Base-by-base conservation (phyloP, 2,797 vertebrate species). In the Syndactyla subalaris region DNA sequence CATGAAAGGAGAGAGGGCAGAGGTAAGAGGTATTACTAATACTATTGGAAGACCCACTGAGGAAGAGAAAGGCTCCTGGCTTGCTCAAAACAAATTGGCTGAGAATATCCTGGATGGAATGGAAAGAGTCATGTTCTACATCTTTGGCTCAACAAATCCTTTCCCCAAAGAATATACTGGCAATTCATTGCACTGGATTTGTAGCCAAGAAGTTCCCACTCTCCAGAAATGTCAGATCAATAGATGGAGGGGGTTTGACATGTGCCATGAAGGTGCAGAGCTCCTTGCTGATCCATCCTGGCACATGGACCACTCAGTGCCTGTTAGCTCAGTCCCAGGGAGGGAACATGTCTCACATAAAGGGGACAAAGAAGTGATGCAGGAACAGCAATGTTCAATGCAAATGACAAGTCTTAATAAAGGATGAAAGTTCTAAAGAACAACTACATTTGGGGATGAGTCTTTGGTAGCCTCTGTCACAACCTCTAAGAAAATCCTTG, bases 91-190 rank as follows among this genome's bases (percentile, higher is more conserved):
- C 20, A 73, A 78, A 83, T 21, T 62, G 49, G 62, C 67, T 10
- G 39, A 55, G 51, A 86, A 89, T 92, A 89, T 62, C 71, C 61
- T 65, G 54, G 79, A 62, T 67, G 30, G 75, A 72, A 93, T 58
- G 45, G 65, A 91, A 91, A 94, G 90, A 76, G 45, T 38, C 0
- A 29, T 59, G 89, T 83, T n/a, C 57, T 55, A 67, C 14, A 12
- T 1, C 1, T 85, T 83, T 14, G 58, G 36, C 39, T 81, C 61
- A 63, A 70, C 48, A 92, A 71, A 77, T 49, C 23, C 24, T 49
- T 84, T 51, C 68, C 79, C 61, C 51, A 70, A 62, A 95, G 71
- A 95, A 87, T 88, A n/a, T 29, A 21, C 23, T 27, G 24, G 48
- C 48, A 52, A 57, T 65, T 88, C 39, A 62, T 49, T 21, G 54